Conservation (phyloP, 2,113 vertebrate genomes). For the Acrocephalus kingi region DNA sequence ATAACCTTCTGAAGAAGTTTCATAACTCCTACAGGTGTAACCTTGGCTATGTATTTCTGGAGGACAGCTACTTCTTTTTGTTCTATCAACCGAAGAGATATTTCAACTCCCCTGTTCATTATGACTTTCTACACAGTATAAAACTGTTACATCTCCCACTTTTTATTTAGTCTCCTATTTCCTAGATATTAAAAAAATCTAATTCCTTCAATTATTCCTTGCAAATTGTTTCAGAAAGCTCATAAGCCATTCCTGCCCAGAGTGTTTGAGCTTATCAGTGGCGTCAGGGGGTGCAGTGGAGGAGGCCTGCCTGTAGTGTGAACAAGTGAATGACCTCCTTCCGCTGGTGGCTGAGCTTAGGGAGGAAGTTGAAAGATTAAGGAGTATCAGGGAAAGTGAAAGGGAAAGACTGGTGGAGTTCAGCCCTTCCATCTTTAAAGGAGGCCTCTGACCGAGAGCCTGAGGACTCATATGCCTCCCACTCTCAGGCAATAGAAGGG, state of each 20-base stretch:
- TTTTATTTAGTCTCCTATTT: background rate
- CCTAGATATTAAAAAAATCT: background rate
- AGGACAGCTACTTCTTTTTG: background rate
- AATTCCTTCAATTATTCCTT: background rate
- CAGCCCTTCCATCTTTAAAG: background rate
- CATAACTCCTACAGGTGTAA: background rate
- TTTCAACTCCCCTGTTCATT: background rate
- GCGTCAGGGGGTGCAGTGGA: background rate
- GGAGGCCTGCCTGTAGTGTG: background rate
- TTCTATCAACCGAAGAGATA: background rate
- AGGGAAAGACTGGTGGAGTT: background rate
- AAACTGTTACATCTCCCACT: background rate
- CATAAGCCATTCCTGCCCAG: background rate
- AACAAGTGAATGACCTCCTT: background rate
- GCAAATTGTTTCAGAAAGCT: background rate
- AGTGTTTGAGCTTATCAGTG: background rate
- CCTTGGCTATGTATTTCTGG: background rate
- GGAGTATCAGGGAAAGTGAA: background rate
- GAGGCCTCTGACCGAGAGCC: background rate
- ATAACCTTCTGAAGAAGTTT: background rate
- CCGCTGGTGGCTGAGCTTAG: background rate
- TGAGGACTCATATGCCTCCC: background rate
- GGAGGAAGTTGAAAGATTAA: background rate
- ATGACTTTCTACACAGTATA: background rate
- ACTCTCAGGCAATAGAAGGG: background rate